These are phyloP conservation scores for Cricetomys ansorgei DNA, from an alignment of 2,113 vertebrate species.

Conservation along the genomic window DNA sequence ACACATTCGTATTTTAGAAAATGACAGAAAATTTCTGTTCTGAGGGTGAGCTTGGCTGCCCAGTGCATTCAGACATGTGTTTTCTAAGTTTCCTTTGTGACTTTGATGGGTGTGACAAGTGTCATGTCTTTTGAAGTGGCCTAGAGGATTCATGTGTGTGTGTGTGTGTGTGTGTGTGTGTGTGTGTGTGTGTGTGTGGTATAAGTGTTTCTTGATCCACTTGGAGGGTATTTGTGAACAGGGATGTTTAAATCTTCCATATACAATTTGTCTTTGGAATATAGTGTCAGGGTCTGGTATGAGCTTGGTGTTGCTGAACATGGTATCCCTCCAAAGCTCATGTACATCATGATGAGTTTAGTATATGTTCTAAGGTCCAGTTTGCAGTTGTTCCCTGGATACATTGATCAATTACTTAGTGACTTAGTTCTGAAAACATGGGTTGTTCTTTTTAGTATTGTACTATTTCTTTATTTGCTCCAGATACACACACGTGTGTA, in stretches of 20 bases:
- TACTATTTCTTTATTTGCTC: conserved; percentile 21
- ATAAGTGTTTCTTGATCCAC: neutral
- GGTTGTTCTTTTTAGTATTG: neutral
- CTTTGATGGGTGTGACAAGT: neutral
- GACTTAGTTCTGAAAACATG: conserved; percentile 43
- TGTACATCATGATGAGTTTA: neutral
- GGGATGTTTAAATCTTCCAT: neutral
- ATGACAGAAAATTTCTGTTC: neutral
- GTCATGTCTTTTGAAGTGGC: neutral
- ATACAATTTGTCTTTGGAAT: neutral
- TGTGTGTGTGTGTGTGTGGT: neutral
- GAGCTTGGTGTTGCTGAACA: neutral
- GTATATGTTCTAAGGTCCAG: neutral
- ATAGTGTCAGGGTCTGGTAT: neutral
- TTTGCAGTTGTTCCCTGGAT: neutral
- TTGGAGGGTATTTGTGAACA: neutral
- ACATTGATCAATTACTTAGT: neutral
- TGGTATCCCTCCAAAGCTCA: accelerated
- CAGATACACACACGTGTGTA: neutral
- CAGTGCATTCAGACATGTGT: neutral
- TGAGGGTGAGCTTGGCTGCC: neutral
- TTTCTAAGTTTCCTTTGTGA: neutral
- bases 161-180: neutral
- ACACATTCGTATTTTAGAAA: neutral
- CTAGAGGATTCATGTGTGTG: neutral